Conservation (phyloP, 2,888 invertebrate species). For the Teinopalpus imperialis region DNA sequence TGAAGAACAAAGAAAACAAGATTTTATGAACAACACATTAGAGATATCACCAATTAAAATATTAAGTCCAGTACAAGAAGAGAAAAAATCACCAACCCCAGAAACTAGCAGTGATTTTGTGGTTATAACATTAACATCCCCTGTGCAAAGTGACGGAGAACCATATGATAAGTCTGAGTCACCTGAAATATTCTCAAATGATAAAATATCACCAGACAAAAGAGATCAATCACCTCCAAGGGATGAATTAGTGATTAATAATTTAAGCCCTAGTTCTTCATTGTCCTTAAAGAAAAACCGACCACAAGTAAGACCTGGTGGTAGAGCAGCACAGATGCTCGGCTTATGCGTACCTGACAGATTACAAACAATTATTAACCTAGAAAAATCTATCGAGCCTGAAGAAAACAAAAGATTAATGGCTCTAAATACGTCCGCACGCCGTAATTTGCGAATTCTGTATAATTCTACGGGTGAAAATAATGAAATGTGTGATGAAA, state of each 20-base stretch:
- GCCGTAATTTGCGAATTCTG: constrained; percentile 59
- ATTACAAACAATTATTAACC: constrained; percentile 43
- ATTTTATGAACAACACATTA: constrained; percentile 80
- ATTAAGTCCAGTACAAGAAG: constrained; percentile 58
- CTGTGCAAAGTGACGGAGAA: constrained; percentile 65
- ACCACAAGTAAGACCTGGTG: constrained; percentile 57
- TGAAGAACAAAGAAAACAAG: constrained; percentile 65
- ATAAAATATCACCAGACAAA: constrained; percentile 66
- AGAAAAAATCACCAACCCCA: constrained; percentile 53
- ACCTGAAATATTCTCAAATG: constrained; percentile 74
- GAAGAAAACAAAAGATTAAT: constrained; percentile 52
- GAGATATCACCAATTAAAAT: constrained; percentile 84
- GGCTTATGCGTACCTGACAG: constrained; percentile 64
- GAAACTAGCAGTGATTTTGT: constrained; percentile 63
- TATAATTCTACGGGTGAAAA: constrained; percentile 54
- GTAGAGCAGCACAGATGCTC: constrained; percentile 74
- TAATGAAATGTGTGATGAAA: constrained; percentile 44
- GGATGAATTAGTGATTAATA: constrained; percentile 40
- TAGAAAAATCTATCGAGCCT: constrained; percentile 43
- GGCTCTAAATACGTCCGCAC: constrained; percentile 48
- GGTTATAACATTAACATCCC: constrained; percentile 61
- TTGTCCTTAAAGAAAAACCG: constrained; percentile 68
- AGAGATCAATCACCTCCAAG: constrained; percentile 67
- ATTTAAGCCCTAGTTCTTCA: constrained; percentile 60
- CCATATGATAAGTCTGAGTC: constrained; percentile 61